phyloP scores from a whole-genome alignment of 2,113 vertebrate genomes.

The Herpetotheres cachinnans region DNA sequence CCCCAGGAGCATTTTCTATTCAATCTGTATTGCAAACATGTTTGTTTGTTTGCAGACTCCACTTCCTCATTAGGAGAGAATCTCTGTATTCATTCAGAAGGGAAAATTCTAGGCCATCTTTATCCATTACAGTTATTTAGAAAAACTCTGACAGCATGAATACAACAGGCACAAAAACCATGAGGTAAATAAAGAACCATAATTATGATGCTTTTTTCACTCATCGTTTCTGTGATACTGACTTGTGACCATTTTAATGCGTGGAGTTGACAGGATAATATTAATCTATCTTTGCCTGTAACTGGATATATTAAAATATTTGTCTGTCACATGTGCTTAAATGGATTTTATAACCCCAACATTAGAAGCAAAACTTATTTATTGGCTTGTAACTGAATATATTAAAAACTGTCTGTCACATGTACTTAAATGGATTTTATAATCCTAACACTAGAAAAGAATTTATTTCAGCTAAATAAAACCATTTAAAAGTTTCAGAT shows the following conservation, averaged over 20 bases:
- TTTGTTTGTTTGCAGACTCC: neutral
- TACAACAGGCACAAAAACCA: neutral
- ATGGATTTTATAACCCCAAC: neutral
- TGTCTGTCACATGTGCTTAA: neutral
- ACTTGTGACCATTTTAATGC: neutral
- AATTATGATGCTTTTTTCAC: neutral
- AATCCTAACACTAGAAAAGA: neutral
- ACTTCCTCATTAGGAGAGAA: neutral
- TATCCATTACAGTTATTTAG: neutral
- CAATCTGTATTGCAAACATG: neutral
- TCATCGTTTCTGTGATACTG: neutral
- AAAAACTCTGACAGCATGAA: neutral
- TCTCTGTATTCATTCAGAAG: neutral
- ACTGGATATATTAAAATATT: neutral
- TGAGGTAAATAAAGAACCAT: neutral
- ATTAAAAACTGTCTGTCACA: neutral
- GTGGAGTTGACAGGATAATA: neutral
- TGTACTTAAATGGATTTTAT: neutral
- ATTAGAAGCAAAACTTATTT: neutral
- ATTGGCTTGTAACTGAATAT: neutral
- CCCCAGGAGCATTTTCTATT: neutral
- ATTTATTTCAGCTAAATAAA: neutral
- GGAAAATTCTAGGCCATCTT: neutral
- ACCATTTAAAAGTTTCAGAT: neutral
- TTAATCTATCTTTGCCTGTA: neutral